These are phyloP conservation scores for Drepana falcataria DNA, from an alignment of 2,888 invertebrate genomes.

Conservation along the genomic window DNA sequence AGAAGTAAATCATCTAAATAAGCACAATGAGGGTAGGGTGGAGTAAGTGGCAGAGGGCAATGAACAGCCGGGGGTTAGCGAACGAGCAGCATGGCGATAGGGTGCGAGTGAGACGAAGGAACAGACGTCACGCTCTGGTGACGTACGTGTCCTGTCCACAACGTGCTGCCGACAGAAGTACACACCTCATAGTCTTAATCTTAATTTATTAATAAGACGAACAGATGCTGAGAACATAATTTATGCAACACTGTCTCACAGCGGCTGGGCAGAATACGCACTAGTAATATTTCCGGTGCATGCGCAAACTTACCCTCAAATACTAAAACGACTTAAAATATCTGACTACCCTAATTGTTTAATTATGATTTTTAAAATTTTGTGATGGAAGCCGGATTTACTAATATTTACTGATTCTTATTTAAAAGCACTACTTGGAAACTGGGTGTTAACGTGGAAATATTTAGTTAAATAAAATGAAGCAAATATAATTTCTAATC, in stretches of 20 bases:
- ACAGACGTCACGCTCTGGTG: constrained; percentile 64
- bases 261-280: not conserved
- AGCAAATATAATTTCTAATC: constrained; percentile 51
- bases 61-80: constrained; percentile 44
- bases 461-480: constrained; percentile 11
- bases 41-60: constrained; percentile 40
- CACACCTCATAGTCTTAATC: constrained; percentile 37
- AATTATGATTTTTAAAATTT: no score
- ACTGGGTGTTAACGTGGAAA: not conserved
- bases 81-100: constrained; percentile 29
- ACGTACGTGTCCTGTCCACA: constrained; percentile 49
- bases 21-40: constrained; percentile 42
- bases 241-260: not conserved
- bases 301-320: not conserved
- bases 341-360: no score
- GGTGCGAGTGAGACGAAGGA: constrained; percentile 36
- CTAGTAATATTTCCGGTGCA: no score
- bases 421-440: no score
- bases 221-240: not conserved
- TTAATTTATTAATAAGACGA: constrained; percentile 25
- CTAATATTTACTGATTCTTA: no score
- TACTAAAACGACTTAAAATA: not conserved
- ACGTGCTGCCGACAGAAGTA: constrained; percentile 33
- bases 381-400: no score
- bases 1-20: constrained; percentile 31